Evolutionary conservation across 2,797 vertebrate species (phyloP).

Genomic region (Gallinago solitaria): DNA sequence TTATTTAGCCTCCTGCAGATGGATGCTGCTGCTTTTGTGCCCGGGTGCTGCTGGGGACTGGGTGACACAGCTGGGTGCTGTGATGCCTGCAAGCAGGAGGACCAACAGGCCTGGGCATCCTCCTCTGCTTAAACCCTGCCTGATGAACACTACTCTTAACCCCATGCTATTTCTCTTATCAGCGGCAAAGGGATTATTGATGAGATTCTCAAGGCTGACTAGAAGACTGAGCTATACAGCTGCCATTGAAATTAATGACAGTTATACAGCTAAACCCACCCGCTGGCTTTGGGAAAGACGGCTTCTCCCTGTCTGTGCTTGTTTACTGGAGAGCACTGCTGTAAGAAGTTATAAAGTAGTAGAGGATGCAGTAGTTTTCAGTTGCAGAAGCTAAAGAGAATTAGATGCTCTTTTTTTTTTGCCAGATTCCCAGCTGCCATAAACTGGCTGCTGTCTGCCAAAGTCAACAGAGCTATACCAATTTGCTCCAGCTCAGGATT

Average conservation of each 20-base stretch:
- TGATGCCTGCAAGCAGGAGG: background rate
- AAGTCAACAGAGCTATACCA: background rate
- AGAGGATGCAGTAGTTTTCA: background rate
- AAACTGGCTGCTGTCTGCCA: background rate
- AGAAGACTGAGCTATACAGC: background rate
- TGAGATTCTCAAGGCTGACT: background rate
- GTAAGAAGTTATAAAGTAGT: background rate
- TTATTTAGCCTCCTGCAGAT: fast-evolving
- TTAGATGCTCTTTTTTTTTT: background rate
- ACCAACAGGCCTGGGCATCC: fast-evolving
- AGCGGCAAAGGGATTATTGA: background rate
- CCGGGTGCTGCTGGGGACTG: background rate
- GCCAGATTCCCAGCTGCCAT: background rate
- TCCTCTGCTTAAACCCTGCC: background rate
- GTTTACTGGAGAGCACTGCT: background rate
- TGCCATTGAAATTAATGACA: background rate
- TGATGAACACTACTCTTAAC: background rate
- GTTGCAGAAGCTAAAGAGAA: background rate
- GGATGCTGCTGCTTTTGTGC: background rate
- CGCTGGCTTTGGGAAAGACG: background rate
- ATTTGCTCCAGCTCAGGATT: background rate
- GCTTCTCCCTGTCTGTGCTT: background rate
- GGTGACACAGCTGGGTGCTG: fast-evolving
- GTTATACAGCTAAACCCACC: background rate
- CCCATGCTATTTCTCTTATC: background rate